Conservation (phyloP, 2,113 vertebrate species). For the Acanthisitta chloris region DNA sequence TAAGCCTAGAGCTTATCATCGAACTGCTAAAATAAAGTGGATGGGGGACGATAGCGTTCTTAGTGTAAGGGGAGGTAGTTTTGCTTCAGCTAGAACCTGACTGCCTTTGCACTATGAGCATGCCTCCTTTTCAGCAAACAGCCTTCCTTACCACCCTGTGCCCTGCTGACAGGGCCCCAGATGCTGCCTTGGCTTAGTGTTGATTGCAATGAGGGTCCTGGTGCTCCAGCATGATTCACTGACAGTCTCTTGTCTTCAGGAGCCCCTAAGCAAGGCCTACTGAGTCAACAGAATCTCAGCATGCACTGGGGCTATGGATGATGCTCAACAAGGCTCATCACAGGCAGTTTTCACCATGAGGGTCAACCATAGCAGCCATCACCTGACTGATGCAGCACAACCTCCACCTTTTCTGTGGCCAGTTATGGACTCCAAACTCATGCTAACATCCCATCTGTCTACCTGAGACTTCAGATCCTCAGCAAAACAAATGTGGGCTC, state of each 20-base stretch:
- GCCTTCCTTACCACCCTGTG: not conserved
- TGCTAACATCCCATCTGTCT: not conserved
- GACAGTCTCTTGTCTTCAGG: not conserved
- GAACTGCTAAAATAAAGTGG: not conserved
- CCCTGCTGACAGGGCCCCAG: not conserved
- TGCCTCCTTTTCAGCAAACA: not conserved
- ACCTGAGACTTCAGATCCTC: not conserved
- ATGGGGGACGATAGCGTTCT: not conserved
- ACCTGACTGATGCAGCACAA: not conserved
- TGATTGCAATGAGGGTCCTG: not conserved
- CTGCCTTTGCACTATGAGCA: not conserved
- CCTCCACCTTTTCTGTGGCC: not conserved
- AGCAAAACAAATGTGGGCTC: not conserved
- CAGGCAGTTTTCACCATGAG: not conserved
- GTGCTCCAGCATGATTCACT: not conserved
- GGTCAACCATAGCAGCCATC: not conserved
- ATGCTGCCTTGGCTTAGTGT: fast-evolving
- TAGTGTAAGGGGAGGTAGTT: not conserved
- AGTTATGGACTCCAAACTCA: not conserved
- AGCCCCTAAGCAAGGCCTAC: not conserved
- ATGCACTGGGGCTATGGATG: not conserved
- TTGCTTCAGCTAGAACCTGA: not conserved
- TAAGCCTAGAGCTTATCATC: not conserved
- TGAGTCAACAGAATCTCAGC: not conserved
- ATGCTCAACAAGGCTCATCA: not conserved